Conservation (phyloP, 64 coral and sea anemone species). For the Dendronephthya gigantea region DNA sequence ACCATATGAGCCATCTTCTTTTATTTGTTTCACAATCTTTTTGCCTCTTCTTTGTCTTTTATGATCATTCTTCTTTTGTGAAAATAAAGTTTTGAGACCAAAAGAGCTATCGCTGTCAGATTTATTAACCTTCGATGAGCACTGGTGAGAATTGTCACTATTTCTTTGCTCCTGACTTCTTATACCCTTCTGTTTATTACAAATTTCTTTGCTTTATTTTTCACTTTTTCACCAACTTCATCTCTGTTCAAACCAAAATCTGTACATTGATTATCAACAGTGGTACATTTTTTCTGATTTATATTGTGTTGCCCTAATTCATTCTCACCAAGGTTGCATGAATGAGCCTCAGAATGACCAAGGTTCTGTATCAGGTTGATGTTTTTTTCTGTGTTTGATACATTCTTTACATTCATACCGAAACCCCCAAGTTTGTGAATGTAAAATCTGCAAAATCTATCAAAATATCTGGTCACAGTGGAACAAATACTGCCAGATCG, state of each 20-base stretch:
- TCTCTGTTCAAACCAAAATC: background rate
- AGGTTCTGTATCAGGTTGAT: no score
- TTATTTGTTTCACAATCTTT: background rate
- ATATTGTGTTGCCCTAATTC: no score
- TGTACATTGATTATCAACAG: background rate
- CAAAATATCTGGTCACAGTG: no score
- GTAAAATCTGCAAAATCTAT: background rate
- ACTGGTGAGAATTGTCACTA: background rate
- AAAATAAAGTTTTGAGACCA: conserved; percentile 10
- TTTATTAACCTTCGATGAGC: background rate
- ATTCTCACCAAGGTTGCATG: background rate
- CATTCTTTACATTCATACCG: background rate
- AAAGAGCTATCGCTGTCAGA: background rate
- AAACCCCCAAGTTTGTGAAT: background rate
- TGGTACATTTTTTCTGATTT: no score
- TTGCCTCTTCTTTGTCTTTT: background rate
- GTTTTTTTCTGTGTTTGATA: background rate
- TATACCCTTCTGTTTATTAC: background rate
- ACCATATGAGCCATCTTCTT: conserved; percentile 22
- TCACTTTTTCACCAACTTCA: background rate
- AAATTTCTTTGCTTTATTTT: background rate
- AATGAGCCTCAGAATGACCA: no score
- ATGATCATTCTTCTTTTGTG: background rate
- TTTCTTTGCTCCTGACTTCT: background rate
- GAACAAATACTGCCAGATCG: no score